A percentile compares a stretch with the other conserved stretches of the same genome.
These are phyloP conservation scores for Chrysomallon squamiferum DNA, from an alignment of 1,140 invertebrate species.

Conservation along the genomic window DNA sequence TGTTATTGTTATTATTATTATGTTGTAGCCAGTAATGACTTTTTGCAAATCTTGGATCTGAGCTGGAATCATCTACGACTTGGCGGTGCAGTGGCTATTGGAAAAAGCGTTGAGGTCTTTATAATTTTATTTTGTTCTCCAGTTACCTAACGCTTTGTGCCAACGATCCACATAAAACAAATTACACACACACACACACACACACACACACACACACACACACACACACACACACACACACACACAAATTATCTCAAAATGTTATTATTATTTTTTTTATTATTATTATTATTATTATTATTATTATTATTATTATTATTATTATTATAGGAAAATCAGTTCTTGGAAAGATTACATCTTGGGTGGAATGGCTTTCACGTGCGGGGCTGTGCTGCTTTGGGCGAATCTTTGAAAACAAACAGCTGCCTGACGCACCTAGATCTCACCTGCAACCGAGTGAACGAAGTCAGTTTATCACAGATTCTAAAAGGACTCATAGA, in stretches of 20 bases:
- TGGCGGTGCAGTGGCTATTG: slow-evolving; percentile 33
- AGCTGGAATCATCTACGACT: slow-evolving; percentile 46
- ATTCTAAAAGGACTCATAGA: slow-evolving; percentile 33
- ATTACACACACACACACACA: background rate
- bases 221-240: background rate
- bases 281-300: background rate
- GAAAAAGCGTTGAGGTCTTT: slow-evolving; percentile 32
- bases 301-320: background rate
- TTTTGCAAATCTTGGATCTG: slow-evolving; percentile 31
- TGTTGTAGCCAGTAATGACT: slow-evolving; percentile 34
- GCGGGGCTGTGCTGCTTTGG: slow-evolving; percentile 34
- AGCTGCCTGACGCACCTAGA: slow-evolving; percentile 28
- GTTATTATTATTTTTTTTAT: background rate
- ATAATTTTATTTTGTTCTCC: background rate
- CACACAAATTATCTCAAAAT: too few relatives aligned
- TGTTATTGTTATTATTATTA: too few relatives aligned
- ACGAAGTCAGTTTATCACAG: slow-evolving; percentile 23
- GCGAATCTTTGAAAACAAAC: slow-evolving; percentile 31
- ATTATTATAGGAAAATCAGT: slow-evolving; percentile 28
- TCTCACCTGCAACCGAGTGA: slow-evolving; percentile 39
- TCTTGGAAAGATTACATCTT: slow-evolving; percentile 29
- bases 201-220: background rate
- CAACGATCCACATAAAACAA: background rate
- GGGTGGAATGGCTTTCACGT: slow-evolving; percentile 46
- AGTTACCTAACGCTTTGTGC: background rate